phyloP scores from a whole-genome alignment of 1,140 invertebrate genomes.

The Diachasma alloeum region DNA sequence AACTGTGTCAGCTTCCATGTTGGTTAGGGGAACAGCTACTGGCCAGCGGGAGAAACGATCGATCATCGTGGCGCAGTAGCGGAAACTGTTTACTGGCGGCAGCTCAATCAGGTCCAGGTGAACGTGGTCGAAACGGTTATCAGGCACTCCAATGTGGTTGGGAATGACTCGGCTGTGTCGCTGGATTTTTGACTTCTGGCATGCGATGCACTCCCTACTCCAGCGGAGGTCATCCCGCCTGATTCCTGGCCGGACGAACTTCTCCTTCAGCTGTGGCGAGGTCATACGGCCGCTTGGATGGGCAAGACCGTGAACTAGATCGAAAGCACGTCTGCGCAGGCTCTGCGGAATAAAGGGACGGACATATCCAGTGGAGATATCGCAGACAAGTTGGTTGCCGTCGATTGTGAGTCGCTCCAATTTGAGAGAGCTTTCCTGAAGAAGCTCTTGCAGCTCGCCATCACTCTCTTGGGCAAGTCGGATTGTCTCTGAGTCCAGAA shows the following conservation, averaged over 20 bases:
- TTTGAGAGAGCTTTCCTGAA: slow-evolving; percentile 7
- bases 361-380: slow-evolving; percentile 30
- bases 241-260: slow-evolving; percentile 44
- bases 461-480: not conserved
- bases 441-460: not conserved
- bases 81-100: not conserved
- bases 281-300: slow-evolving; percentile 42
- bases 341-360: slow-evolving; percentile 40
- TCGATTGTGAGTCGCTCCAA: slow-evolving; percentile 29
- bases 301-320: slow-evolving; percentile 38
- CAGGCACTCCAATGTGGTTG: slow-evolving; percentile 9
- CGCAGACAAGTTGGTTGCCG: slow-evolving; percentile 25
- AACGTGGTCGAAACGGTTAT: not conserved
- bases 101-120: not conserved
- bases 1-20: slow-evolving; percentile 1
- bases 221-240: slow-evolving; percentile 31
- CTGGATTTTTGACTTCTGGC: slow-evolving; percentile 38
- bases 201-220: slow-evolving; percentile 36
- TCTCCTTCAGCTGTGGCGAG: slow-evolving; percentile 6
- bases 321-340: slow-evolving; percentile 38
- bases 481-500: not conserved
- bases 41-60: slow-evolving; percentile 2
- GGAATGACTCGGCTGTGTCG: slow-evolving; percentile 27
- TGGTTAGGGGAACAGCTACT: not conserved
- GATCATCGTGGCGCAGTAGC: not conserved